These are phyloP conservation scores for Oreochromis spilurus DNA, from an alignment of 2,113 vertebrate species.

Conservation along the genomic window DNA sequence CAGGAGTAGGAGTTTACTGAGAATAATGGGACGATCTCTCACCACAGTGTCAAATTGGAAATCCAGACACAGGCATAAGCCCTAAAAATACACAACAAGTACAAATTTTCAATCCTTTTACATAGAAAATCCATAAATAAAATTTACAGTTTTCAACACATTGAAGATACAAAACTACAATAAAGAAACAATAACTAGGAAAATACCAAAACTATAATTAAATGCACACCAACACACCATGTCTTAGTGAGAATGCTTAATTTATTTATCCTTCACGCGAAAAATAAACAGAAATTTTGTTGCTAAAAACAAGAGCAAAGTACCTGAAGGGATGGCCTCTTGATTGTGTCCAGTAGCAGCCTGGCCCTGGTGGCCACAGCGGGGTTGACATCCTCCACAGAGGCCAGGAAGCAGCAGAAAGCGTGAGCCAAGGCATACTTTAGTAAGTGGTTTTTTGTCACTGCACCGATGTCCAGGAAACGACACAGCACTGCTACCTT, in stretches of 20 bases:
- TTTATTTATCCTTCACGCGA: not conserved
- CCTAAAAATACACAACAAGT: slow-evolving; percentile 66
- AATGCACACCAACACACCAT: not conserved
- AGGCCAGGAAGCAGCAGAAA: slow-evolving; percentile 95
- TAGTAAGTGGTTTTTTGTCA: slow-evolving; percentile 96
- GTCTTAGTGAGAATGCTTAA: not conserved
- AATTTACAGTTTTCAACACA: not conserved
- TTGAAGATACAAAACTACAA: not conserved
- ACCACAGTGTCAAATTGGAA: slow-evolving; percentile 99
- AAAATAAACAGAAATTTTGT: not conserved
- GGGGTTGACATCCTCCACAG: slow-evolving; percentile 96
- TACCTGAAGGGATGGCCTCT: slow-evolving; percentile 92
- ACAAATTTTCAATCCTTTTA: not conserved
- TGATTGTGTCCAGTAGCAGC: slow-evolving; percentile 92
- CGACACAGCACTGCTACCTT: slow-evolving; percentile 95
- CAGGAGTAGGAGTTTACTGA: slow-evolving; percentile 93
- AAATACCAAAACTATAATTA: not conserved
- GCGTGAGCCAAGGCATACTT: slow-evolving; percentile 96
- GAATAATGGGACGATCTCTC: slow-evolving; percentile 92
- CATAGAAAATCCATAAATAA: not conserved
- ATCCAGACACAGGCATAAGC: slow-evolving; percentile 93
- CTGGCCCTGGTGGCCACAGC: slow-evolving; percentile 94
- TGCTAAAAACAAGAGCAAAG: not conserved
- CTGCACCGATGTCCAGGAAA: slow-evolving; percentile 94
- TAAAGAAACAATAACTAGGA: not conserved